A percentile compares a stretch with the other conserved stretches of the same genome.
Evolutionary conservation across 2,797 vertebrate genomes (phyloP).

Genomic region (Vireo griseus): DNA sequence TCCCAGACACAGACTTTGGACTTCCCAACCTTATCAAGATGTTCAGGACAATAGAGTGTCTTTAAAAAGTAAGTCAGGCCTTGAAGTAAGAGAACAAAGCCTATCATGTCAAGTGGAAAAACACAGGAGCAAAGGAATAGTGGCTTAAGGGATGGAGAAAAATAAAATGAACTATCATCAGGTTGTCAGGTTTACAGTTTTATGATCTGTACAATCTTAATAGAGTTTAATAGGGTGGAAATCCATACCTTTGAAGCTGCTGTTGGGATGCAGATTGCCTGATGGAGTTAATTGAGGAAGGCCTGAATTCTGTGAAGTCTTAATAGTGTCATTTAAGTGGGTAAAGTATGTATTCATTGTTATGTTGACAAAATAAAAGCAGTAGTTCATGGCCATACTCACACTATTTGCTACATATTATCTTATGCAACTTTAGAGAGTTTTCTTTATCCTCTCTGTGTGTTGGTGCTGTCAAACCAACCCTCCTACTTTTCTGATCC

Average conservation of each 20-base stretch:
- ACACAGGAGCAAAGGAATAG: neutral
- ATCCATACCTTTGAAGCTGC: neutral
- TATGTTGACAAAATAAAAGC: neutral
- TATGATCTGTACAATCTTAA: neutral
- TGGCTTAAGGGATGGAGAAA: neutral
- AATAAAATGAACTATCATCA: neutral
- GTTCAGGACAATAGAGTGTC: neutral
- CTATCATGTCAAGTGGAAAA: neutral
- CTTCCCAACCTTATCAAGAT: neutral
- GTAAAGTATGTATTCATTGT: neutral
- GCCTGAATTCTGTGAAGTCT: neutral
- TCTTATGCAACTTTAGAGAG: neutral
- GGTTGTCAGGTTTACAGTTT: conserved; percentile 11
- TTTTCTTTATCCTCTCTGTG: neutral
- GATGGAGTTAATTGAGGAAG: neutral
- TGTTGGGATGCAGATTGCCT: neutral
- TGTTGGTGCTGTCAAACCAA: neutral
- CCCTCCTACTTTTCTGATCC: neutral
- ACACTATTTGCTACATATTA: neutral
- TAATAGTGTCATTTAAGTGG: neutral
- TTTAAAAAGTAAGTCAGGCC: neutral
- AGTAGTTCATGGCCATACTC: neutral
- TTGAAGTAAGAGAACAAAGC: neutral
- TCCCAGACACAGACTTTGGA: neutral
- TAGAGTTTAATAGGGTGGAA: neutral